phyloP scores from a whole-genome alignment of 2,113 vertebrate genomes.

The Fulica atra region DNA sequence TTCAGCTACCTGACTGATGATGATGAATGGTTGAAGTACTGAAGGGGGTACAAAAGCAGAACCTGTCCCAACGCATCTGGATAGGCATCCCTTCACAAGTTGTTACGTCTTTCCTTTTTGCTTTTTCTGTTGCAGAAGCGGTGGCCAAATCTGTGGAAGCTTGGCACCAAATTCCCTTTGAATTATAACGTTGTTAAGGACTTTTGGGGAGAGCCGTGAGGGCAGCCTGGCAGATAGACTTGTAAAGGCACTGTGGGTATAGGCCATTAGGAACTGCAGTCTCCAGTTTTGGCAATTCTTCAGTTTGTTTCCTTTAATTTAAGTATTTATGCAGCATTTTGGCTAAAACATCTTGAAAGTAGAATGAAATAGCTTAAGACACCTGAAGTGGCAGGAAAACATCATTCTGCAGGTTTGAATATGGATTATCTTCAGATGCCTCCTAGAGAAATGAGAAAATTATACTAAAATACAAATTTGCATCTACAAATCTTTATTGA shows the following conservation, averaged over 20 bases:
- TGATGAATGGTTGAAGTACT: not conserved
- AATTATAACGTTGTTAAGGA: not conserved
- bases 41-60: not conserved
- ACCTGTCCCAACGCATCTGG: not conserved
- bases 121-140: not conserved
- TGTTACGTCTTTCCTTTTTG: rapidly evolving
- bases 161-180: not conserved
- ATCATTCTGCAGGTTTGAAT: not conserved
- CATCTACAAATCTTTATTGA: not conserved
- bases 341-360: not conserved
- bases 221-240: not conserved
- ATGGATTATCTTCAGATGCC: not conserved
- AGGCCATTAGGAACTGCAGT: not conserved
- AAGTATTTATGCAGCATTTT: not conserved
- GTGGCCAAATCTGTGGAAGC: not conserved
- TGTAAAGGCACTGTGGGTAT: not conserved
- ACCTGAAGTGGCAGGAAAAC: not conserved
- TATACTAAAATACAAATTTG: not conserved
- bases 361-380: not conserved
- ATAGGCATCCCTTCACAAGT: rapidly evolving
- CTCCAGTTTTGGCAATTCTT: not conserved
- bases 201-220: not conserved
- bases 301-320: not conserved
- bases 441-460: not conserved
- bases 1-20: not conserved